Percentiles rank a stretch among this genome's conserved stretches.
Evolutionary conservation across 2,888 invertebrate genomes (phyloP).

Genomic region (Poecilus cupreus): DNA sequence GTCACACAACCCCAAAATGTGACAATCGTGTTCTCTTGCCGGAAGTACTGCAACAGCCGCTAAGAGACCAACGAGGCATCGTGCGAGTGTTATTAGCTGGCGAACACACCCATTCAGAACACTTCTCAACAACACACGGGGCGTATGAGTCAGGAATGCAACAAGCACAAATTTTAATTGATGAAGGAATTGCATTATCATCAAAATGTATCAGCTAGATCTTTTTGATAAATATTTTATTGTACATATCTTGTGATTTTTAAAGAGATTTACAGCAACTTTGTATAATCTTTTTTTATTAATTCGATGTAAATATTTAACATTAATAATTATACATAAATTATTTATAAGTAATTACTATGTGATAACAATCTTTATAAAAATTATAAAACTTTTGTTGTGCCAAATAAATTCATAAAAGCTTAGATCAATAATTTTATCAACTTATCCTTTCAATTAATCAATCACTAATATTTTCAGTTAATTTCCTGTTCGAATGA

Average conservation of each 20-base stretch:
- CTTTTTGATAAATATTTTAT: neutral
- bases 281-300: neutral
- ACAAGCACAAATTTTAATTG: slow-evolving; percentile 73
- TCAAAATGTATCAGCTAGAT: neutral
- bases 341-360: neutral
- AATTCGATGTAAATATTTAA: neutral
- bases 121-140: slow-evolving; percentile 82
- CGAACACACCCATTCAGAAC: slow-evolving; percentile 77
- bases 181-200: slow-evolving; percentile 51
- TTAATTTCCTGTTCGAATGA: no score
- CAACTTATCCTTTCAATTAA: no score
- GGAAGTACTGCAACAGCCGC: slow-evolving; percentile 71
- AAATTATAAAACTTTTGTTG: neutral
- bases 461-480: no score
- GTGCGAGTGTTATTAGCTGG: slow-evolving; percentile 79
- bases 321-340: neutral
- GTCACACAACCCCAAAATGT: slow-evolving; percentile 75
- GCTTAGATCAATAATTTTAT: no score
- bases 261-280: neutral
- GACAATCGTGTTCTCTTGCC: slow-evolving; percentile 72
- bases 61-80: slow-evolving; percentile 67
- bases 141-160: slow-evolving; percentile 77
- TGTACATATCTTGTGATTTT: neutral
- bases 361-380: neutral
- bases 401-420: slow-evolving; percentile 16